Conservation (phyloP, 2,113 vertebrate species). For the Megaleporinus macrocephalus region DNA sequence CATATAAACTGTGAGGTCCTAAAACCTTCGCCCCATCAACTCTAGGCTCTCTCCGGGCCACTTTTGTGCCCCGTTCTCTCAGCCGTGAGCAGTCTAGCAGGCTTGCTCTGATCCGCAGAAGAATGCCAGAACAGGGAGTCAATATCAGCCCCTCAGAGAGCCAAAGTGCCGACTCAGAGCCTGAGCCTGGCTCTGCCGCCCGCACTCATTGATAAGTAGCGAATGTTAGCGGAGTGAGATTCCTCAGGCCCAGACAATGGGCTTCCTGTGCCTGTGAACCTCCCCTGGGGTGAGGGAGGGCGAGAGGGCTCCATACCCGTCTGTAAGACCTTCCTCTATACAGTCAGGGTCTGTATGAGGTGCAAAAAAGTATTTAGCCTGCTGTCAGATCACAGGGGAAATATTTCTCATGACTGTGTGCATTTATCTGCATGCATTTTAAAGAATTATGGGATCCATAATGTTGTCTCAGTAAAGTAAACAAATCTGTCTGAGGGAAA, state of each 20-base stretch:
- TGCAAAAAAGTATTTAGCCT: not conserved
- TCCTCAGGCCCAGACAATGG: constrained; percentile 59
- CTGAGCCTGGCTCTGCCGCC: constrained; percentile 1
- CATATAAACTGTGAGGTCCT: not conserved
- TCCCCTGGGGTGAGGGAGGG: constrained; percentile 26
- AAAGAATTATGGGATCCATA: constrained; percentile 13
- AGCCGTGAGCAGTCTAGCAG: constrained; percentile 56
- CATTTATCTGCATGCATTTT: not conserved
- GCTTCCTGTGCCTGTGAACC: constrained; percentile 53
- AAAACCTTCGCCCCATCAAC: not conserved
- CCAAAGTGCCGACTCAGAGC: constrained; percentile 48
- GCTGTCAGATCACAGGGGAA: not conserved
- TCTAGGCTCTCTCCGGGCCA: not conserved
- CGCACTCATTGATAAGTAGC: constrained; percentile 53
- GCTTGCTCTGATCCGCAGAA: constrained; percentile 75
- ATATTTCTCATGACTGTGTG: not conserved
- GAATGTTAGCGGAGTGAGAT: constrained; percentile 49
- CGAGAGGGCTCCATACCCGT: constrained; percentile 16
- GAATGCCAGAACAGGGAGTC: constrained; percentile 77
- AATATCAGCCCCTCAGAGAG: constrained; percentile 72
- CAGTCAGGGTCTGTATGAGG: not conserved
- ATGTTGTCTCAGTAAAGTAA: constrained; percentile 11
- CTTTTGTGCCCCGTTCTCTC: constrained; percentile 13
- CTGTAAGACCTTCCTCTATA: constrained; percentile 30
- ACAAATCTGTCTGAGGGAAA: constrained; percentile 9